These are phyloP conservation scores for Drosophila saltans DNA, from an alignment of 1,140 invertebrate genomes.

Conservation along the genomic window DNA sequence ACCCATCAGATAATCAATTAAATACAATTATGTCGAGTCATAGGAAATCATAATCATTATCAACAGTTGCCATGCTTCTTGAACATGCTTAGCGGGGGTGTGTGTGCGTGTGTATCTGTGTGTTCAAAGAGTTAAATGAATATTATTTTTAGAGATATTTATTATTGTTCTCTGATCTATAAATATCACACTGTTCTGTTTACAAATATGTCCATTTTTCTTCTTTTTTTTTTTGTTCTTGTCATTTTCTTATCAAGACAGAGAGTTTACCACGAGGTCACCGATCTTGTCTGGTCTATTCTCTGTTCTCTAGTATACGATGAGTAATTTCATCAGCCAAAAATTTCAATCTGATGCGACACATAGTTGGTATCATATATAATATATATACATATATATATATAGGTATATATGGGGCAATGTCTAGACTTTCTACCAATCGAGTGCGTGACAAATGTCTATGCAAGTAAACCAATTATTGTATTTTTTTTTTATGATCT, in stretches of 20 bases:
- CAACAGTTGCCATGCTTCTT: background rate
- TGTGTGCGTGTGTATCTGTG: background rate
- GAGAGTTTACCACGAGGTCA: slow-evolving; percentile 45
- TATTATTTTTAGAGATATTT: slow-evolving; percentile 12
- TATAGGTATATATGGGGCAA: background rate
- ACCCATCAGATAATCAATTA: background rate
- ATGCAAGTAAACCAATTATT: background rate
- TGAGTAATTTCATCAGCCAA: slow-evolving; percentile 63
- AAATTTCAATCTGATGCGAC: slow-evolving; percentile 15
- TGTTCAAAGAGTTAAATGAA: background rate
- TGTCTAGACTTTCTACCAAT: background rate
- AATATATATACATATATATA: background rate
- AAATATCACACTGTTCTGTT: background rate
- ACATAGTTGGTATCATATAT: slow-evolving; percentile 15
- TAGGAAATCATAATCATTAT: background rate
- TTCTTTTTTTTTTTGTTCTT: background rate
- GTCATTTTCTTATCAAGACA: slow-evolving; percentile 8
- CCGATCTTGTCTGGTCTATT: slow-evolving; percentile 45
- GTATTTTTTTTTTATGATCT: background rate
- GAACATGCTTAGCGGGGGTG: background rate
- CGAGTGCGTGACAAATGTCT: background rate
- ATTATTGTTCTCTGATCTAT: slow-evolving; percentile 4
- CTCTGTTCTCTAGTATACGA: slow-evolving; percentile 32
- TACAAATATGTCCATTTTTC: slow-evolving; percentile 9
- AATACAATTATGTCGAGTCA: background rate